Percentiles rank a stretch among this genome's conserved stretches.
phyloP scores from a whole-genome alignment of 2,113 vertebrate species.

The Emydura subglobosa region DNA sequence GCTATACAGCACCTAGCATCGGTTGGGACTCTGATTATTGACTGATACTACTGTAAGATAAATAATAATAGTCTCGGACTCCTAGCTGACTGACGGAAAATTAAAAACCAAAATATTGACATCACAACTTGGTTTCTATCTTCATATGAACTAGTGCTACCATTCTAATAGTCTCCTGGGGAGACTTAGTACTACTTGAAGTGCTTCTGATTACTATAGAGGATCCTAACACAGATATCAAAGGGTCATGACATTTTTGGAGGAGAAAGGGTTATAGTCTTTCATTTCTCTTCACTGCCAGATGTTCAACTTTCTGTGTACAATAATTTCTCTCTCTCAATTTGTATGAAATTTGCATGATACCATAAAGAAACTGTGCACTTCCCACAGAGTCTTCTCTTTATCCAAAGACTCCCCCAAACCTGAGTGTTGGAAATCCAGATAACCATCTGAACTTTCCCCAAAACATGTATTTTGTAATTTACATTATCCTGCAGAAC shows the following conservation, averaged over 20 bases:
- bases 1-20: neutral
- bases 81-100: neutral
- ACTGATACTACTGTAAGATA: neutral
- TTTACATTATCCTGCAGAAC: neutral
- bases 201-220: no score
- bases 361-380: neutral
- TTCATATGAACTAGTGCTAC: neutral
- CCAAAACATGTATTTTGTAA: neutral
- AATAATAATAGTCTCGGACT: neutral
- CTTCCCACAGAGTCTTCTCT: neutral
- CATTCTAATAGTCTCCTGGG: accelerated
- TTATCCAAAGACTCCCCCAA: neutral
- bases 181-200: neutral
- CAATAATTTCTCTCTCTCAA: neutral
- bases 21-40: neutral
- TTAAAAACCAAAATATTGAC: neutral
- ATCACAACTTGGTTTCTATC: neutral
- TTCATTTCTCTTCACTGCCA: neutral
- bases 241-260: no score
- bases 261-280: neutral
- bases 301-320: neutral
- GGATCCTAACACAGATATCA: no score
- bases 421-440: neutral
- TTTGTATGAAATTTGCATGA: neutral
- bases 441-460: neutral